Conservation (phyloP, 2,797 vertebrate genomes). For the Australoheros facetus region DNA sequence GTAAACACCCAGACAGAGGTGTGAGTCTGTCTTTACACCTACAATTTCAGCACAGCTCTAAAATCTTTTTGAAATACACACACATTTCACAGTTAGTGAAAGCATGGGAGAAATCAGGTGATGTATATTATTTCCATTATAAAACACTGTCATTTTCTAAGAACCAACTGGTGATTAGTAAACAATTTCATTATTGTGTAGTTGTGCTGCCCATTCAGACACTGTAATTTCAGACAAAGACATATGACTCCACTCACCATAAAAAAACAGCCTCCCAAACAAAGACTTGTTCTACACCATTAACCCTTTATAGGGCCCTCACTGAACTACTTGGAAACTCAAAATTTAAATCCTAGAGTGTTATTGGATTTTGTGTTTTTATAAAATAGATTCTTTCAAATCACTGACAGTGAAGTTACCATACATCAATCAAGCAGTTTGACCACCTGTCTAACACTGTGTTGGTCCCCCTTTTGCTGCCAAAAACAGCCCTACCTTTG, state of each 20-base stretch:
- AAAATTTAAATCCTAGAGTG: neutral
- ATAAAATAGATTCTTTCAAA: neutral
- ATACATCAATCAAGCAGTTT: too few species aligned
- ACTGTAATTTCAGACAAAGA: constrained; percentile 35
- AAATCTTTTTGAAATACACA: neutral
- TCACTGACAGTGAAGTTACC: too few species aligned
- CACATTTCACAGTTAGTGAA: constrained; percentile 22
- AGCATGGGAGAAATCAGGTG: constrained; percentile 20
- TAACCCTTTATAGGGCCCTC: neutral
- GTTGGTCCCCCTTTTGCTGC: too few species aligned
- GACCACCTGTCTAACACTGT: too few species aligned
- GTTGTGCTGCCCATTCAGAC: constrained; percentile 4
- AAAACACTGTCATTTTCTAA: neutral
- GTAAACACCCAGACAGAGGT: neutral
- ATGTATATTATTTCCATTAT: constrained; percentile 37
- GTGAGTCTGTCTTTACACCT: neutral
- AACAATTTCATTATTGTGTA: constrained; percentile 29
- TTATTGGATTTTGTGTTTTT: neutral
- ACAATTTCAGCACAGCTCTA: neutral
- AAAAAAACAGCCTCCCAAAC: neutral
- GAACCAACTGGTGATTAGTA: constrained; percentile 39
- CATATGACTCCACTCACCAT: constrained; percentile 13
- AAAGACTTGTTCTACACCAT: neutral
- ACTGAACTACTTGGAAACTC: neutral
- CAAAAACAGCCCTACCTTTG: too few species aligned